These are phyloP conservation scores for Bos javanicus DNA, from an alignment of 2,113 vertebrate species.

Conservation along the genomic window DNA sequence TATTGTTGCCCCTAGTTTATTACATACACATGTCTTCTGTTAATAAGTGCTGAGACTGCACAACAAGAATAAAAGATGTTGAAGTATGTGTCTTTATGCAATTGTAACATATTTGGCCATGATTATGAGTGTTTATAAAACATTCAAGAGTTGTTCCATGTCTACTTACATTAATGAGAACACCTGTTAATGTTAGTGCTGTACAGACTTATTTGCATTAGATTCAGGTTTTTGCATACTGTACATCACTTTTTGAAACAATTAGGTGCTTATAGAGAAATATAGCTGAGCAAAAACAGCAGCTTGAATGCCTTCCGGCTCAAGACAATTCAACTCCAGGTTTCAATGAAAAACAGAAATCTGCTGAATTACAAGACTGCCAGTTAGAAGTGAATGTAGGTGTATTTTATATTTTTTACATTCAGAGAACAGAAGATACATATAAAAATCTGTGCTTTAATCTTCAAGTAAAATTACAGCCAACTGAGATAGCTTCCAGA, in stretches of 20 bases:
- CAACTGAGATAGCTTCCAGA: constrained; percentile 9
- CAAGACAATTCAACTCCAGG: constrained; percentile 78
- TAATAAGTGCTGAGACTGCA: constrained; percentile 80
- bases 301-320: constrained; percentile 82
- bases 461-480: constrained; percentile 58
- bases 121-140: constrained; percentile 85
- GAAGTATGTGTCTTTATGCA: constrained; percentile 72
- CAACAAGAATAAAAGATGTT: constrained; percentile 72
- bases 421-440: constrained; percentile 54
- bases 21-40: constrained; percentile 68
- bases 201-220: constrained; percentile 82
- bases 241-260: constrained; percentile 84
- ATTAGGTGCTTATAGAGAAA: constrained; percentile 85
- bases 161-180: constrained; percentile 86
- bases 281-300: constrained; percentile 81
- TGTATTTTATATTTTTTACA: constrained; percentile 59
- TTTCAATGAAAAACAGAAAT: constrained; percentile 77
- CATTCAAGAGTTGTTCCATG: constrained; percentile 84
- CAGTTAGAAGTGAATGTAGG: constrained; percentile 74
- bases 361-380: constrained; percentile 76
- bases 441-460: constrained; percentile 63
- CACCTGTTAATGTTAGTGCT: constrained; percentile 84
- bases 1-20: constrained; percentile 63
- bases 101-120: constrained; percentile 77
- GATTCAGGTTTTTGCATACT: constrained; percentile 81